These are phyloP conservation scores for Cepaea nemoralis DNA, from an alignment of 1,140 invertebrate species.

Conservation along the genomic window DNA sequence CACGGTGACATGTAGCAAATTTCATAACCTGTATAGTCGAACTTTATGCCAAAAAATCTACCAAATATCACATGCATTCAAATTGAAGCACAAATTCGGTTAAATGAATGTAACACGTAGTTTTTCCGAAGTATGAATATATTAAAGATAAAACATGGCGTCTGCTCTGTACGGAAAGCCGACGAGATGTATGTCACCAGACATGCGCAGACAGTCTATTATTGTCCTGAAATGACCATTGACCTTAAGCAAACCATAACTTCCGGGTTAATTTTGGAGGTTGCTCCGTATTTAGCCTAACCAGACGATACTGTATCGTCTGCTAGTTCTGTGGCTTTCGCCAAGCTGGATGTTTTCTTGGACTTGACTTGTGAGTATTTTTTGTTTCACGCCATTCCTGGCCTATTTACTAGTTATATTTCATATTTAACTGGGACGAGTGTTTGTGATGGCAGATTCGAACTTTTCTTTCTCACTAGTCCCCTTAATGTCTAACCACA, in stretches of 20 bases:
- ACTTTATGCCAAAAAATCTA: not conserved
- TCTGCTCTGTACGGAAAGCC: constrained; percentile 1
- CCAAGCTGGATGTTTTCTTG: no score
- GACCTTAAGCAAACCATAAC: not conserved
- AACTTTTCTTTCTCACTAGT: no score
- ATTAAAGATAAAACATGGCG: constrained; percentile 29
- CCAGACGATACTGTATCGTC: not conserved
- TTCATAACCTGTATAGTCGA: not conserved
- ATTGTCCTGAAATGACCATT: constrained; percentile 17
- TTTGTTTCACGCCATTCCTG: no score
- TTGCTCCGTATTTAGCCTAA: constrained; percentile 1
- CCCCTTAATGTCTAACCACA: no score
- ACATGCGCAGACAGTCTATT: constrained; percentile 16
- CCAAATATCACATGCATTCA: not conserved
- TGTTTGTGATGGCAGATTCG: no score
- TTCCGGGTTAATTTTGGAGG: constrained; percentile 35
- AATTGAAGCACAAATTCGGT: not conserved
- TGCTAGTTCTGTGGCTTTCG: no score
- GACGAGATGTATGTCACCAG: constrained; percentile 23
- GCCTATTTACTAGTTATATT: no score
- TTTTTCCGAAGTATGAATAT: not conserved
- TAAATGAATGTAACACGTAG: not conserved
- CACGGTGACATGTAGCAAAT: not conserved
- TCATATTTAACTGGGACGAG: no score
- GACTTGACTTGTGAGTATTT: no score